Conservation (phyloP, 2,113 vertebrate species). For the Gorsachius goisagi region DNA sequence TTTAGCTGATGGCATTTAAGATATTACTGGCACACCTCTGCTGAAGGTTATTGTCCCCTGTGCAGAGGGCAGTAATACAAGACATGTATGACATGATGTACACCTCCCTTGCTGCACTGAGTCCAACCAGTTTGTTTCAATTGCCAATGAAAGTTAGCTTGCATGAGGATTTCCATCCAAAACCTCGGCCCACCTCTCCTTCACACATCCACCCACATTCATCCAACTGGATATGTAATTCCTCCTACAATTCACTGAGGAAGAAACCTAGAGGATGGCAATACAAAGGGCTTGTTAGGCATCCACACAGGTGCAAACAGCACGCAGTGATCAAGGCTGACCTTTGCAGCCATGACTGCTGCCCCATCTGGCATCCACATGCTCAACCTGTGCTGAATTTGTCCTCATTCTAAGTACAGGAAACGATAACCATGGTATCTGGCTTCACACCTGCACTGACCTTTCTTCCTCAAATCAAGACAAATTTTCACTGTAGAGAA, state of each 20-base stretch:
- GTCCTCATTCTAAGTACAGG: neutral
- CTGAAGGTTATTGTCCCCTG: neutral
- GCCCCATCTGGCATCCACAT: neutral
- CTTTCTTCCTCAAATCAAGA: neutral
- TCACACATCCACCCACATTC: neutral
- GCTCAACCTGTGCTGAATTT: neutral
- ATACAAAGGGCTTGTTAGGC: neutral
- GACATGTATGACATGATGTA: no score
- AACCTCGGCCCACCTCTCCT: neutral
- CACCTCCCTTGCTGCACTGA: neutral
- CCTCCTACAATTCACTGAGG: neutral
- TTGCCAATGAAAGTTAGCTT: neutral
- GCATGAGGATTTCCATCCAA: neutral
- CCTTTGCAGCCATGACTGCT: neutral
- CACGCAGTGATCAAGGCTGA: neutral
- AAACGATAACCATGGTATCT: accelerated
- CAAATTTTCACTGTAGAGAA: neutral
- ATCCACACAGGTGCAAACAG: neutral
- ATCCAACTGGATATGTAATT: neutral
- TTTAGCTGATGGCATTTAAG: neutral
- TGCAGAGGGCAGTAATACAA: neutral
- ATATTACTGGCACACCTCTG: neutral
- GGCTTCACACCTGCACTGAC: neutral
- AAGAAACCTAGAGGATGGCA: neutral
- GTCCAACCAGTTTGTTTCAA: neutral